Evolutionary conservation across 1,140 invertebrate genomes (phyloP).

Genomic region (Macrocentrus cingulum): DNA sequence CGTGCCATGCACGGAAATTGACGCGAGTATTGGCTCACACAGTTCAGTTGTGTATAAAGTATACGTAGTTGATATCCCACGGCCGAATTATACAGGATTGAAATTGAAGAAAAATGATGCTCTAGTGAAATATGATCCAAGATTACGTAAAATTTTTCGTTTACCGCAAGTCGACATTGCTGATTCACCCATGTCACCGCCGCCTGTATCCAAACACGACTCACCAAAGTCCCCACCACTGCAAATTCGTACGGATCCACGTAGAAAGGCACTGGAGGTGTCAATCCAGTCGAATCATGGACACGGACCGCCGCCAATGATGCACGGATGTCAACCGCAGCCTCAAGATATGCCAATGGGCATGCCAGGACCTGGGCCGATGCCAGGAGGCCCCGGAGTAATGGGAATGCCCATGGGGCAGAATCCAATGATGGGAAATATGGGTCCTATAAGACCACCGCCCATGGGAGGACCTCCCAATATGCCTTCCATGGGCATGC

Average conservation of each 20-base stretch:
- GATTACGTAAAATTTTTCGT: conserved; percentile 73
- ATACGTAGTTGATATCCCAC: conserved; percentile 68
- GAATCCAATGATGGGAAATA: conserved; percentile 54
- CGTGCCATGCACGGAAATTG: conserved; percentile 80
- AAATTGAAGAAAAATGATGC: conserved; percentile 71
- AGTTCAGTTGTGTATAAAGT: conserved; percentile 72
- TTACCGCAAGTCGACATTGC: conserved; percentile 61
- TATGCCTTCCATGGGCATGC: conserved; percentile 48
- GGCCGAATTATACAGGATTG: conserved; percentile 73
- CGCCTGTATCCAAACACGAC: conserved; percentile 42
- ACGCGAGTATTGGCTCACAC: conserved; percentile 77
- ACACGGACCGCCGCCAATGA: not conserved
- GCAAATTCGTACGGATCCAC: conserved; percentile 58
- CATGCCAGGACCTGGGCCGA: conserved; percentile 8
- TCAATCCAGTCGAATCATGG: conserved; percentile 39
- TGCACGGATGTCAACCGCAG: not conserved
- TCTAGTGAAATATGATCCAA: conserved; percentile 70
- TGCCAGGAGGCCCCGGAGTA: conserved; percentile 24
- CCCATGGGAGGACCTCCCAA: conserved; percentile 35
- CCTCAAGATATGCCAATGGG: not conserved
- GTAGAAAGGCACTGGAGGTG: conserved; percentile 60
- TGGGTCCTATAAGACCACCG: conserved; percentile 48
- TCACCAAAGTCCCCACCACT: conserved; percentile 53
- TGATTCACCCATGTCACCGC: conserved; percentile 54
- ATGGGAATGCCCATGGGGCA: conserved; percentile 51